Evolutionary conservation across 2,888 invertebrate species (phyloP).

Genomic region (Pyralis farinalis): DNA sequence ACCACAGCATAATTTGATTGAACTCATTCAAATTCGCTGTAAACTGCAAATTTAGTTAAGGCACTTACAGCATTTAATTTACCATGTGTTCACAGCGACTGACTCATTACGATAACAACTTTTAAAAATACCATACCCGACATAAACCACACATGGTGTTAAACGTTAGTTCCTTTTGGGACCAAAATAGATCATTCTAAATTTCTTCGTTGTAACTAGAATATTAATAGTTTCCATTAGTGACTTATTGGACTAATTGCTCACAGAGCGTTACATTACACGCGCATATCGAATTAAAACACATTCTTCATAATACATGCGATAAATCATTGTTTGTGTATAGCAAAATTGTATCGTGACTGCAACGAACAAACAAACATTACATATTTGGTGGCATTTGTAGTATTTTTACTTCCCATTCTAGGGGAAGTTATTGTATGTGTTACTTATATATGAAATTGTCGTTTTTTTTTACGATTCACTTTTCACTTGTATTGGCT

Average conservation of each 20-base stretch:
- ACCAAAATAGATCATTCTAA: slow-evolving; percentile 5
- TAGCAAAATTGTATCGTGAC: too few relatives aligned
- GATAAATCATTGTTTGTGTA: too few relatives aligned
- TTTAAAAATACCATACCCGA: neutral
- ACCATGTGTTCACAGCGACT: neutral
- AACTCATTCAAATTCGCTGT: too few relatives aligned
- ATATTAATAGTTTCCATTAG: slow-evolving; percentile 3
- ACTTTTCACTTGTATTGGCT: too few relatives aligned
- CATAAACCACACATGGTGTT: slow-evolving; percentile 4
- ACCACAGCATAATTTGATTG: too few relatives aligned
- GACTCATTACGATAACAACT: neutral
- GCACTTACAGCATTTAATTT: neutral
- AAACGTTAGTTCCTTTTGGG: neutral
- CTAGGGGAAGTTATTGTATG: too few relatives aligned
- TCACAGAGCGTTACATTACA: slow-evolving; percentile 1
- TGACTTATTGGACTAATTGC: slow-evolving; percentile 3
- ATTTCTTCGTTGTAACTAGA: slow-evolving; percentile 2
- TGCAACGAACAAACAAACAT: too few relatives aligned
- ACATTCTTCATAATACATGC: neutral
- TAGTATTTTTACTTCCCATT: too few relatives aligned
- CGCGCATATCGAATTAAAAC: neutral
- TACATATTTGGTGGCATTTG: too few relatives aligned
- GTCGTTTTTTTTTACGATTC: too few relatives aligned
- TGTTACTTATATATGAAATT: too few relatives aligned
- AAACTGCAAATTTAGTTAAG: too few relatives aligned